Conservation (phyloP, 2,113 vertebrate species). For the Narcine bancroftii region DNA sequence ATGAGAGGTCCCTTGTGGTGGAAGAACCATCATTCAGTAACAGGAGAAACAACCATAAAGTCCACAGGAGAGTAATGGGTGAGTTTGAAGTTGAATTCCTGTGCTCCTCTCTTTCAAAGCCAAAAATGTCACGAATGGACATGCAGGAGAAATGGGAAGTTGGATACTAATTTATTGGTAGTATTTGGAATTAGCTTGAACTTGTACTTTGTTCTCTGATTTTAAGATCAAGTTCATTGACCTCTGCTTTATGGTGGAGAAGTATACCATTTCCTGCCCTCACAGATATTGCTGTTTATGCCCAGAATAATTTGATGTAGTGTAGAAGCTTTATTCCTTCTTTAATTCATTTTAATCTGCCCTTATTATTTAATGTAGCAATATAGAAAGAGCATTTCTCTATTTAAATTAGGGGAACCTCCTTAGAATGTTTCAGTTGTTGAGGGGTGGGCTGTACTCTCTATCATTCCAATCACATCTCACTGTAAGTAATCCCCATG, state of each 20-base stretch:
- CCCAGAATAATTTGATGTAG: not conserved
- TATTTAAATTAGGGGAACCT: too few species aligned
- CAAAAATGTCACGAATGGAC: not conserved
- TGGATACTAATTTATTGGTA: not conserved
- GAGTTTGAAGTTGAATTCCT: not conserved
- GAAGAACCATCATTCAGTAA: conserved; percentile 1
- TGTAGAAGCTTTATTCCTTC: not conserved
- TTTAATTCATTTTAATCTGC: too few species aligned
- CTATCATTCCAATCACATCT: too few species aligned
- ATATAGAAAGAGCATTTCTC: too few species aligned
- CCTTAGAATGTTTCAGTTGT: too few species aligned
- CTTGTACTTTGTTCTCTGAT: not conserved
- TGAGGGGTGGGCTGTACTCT: too few species aligned
- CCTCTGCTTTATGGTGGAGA: not conserved
- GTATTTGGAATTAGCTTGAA: not conserved
- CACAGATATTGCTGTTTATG: not conserved
- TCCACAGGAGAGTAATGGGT: not conserved
- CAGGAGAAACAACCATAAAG: conserved; percentile 33
- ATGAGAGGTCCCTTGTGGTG: not conserved
- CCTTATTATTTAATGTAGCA: too few species aligned
- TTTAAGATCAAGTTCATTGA: not conserved
- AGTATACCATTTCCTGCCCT: not conserved
- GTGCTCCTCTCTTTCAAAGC: not conserved
- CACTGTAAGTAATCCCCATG: too few species aligned
- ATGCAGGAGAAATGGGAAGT: not conserved